Evolutionary conservation across 2,113 vertebrate species (phyloP), one percentile per base, ranked within the genome.

Genomic region (Trematomus loennbergii): DNA sequence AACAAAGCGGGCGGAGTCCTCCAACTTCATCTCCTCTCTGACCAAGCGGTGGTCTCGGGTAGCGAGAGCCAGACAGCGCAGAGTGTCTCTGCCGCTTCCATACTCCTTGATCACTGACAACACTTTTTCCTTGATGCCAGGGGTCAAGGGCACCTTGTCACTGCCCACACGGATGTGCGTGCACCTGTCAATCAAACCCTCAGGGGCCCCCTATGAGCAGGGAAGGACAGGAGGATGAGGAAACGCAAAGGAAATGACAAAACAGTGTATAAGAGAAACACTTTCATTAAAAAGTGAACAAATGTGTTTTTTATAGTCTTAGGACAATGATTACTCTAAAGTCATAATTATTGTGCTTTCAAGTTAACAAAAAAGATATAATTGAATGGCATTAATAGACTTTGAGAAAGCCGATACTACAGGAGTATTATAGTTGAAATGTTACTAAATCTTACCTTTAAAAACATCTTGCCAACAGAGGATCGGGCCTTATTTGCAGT

Each of bases 181-280:
- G 86, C 98, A 99, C 77, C 98, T 94, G 91, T 99, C 98, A 18
- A 99, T 96, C 50, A 99, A 97, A 57, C 98, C 97, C 92, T 99
- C 98, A 0, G 98, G 98, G 73, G 98, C 98, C 5, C 98, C 98
- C 98, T 99, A 57, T 6, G 72, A 74, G 12, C 3, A 86, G 2
- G 18, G 16, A 85, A 17, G 40, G 40, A 80, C 2, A 48, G n/a
- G 3, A 12, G 15, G 61, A 52, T 9, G 33, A 40, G 29, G 53
- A 29, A 22, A 50, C 2, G 1, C 33, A 10, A 36, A 33, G 2
- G 2, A 61, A 17, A 49, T 2, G 3, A 52, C 25, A 49, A 40
- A 49, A 9, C 18, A 9, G 18, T 18, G 9, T 29, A 1, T 0
- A 22, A 46, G 20, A 60, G 13, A 43, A 66, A 70, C 11, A 49